phyloP scores from a whole-genome alignment of 2,797 vertebrate genomes.

The Pseudochromis fuscus region DNA sequence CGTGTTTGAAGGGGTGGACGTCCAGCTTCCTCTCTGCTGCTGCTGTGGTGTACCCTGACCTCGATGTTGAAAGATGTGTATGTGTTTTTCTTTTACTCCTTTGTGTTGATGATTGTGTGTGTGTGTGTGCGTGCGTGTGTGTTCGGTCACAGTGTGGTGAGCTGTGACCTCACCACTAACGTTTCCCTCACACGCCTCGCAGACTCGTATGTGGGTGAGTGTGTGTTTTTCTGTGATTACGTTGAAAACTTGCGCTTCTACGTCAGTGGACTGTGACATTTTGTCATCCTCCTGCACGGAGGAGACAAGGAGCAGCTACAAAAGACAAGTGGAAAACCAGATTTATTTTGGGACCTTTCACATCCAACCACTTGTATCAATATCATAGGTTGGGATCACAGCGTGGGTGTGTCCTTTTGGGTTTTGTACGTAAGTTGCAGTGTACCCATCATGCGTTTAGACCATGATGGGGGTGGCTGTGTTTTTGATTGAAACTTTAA shows the following conservation, averaged over 20 bases:
- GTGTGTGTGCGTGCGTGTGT: constrained; percentile 37
- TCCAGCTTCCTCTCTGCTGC: constrained; percentile 42
- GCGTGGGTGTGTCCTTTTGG: constrained; percentile 51
- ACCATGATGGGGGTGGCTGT: constrained; percentile 23
- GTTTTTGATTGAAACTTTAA: constrained; percentile 7
- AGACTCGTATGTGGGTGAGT: constrained; percentile 57
- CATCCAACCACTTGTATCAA: constrained; percentile 43
- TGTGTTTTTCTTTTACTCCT: constrained; percentile 38
- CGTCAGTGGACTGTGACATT: constrained; percentile 59
- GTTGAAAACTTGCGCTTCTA: constrained; percentile 41
- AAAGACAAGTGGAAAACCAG: constrained; percentile 45
- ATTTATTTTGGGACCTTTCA: constrained; percentile 48
- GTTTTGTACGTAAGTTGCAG: constrained; percentile 10
- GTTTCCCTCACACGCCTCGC: constrained; percentile 54
- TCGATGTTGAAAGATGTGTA: constrained; percentile 34
- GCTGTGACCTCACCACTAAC: constrained; percentile 67
- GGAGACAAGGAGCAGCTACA: not conserved
- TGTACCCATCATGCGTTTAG: constrained; percentile 2
- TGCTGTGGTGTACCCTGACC: constrained; percentile 67
- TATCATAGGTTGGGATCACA: constrained; percentile 38
- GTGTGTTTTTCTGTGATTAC: constrained; percentile 59
- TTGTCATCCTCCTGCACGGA: constrained; percentile 29
- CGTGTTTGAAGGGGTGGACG: constrained; percentile 34
- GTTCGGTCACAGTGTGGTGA: constrained; percentile 64
- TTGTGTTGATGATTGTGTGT: no score